Percentiles rank a stretch among this genome's conserved stretches.
Conservation (phyloP, 2,888 invertebrate species). For the Agrochola litura region DNA sequence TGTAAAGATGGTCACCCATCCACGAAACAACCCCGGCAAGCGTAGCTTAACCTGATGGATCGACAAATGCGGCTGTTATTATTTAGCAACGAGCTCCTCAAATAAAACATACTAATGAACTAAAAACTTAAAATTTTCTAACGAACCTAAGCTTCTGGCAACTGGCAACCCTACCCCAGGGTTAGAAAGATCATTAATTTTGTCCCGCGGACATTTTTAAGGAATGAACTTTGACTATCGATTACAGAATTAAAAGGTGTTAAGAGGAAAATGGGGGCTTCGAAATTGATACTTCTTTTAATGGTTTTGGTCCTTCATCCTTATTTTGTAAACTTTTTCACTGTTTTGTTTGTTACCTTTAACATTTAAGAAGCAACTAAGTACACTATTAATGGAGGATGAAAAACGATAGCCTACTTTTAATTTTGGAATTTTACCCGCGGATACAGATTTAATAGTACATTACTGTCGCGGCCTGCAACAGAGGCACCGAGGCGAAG, state of each 20-base stretch:
- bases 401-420: background rate
- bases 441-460: no score
- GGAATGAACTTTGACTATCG: constrained; percentile 57
- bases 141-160: background rate
- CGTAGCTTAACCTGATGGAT: no score
- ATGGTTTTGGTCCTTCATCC: constrained; percentile 27
- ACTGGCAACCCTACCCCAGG: constrained; percentile 35
- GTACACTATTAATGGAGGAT: background rate
- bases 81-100: no score
- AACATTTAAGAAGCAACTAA: constrained; percentile 10
- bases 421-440: background rate
- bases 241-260: constrained; percentile 59
- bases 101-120: background rate
- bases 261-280: constrained; percentile 32
- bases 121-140: background rate
- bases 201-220: constrained; percentile 53
- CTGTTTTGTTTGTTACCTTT: constrained; percentile 5
- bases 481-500: no score
- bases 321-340: constrained; percentile 25
- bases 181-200: constrained; percentile 53
- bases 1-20: no score
- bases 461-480: no score
- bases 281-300: constrained; percentile 58
- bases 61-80: no score
- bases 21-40: no score